Conservation (phyloP, 1,140 invertebrate species). For the Aphaenogaster ashmeadi region DNA sequence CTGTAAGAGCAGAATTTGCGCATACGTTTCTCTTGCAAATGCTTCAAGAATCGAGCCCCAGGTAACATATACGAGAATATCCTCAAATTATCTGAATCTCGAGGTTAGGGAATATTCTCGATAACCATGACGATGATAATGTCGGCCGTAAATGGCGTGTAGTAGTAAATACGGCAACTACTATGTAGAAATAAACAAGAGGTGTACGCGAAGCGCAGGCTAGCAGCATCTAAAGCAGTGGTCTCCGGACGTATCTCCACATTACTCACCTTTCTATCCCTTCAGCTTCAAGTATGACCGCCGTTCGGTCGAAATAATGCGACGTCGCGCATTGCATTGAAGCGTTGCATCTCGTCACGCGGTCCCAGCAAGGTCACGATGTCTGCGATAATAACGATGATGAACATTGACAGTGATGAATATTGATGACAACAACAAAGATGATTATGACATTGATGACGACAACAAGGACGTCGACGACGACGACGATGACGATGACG, state of each 20-base stretch:
- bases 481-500: not conserved
- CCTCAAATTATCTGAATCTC: constrained; percentile 58
- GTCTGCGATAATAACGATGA: constrained; percentile 28
- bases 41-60: too few species aligned
- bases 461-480: not conserved
- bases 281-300: constrained; percentile 48
- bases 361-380: not conserved
- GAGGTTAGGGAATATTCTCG: constrained; percentile 54
- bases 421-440: not conserved
- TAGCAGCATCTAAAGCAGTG: not conserved
- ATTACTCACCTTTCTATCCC: constrained; percentile 65
- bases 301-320: constrained; percentile 19
- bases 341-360: constrained; percentile 53
- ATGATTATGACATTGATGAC: too few species aligned
- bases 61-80: not conserved
- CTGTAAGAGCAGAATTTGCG: too few species aligned
- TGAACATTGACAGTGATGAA: constrained; percentile 46
- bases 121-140: not conserved
- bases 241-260: constrained; percentile 15
- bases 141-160: not conserved
- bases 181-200: constrained; percentile 72
- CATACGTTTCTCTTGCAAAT: too few species aligned
- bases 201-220: constrained; percentile 21
- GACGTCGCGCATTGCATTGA: constrained; percentile 41
- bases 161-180: not conserved